Base-by-base conservation (phyloP, 2,113 vertebrate genomes). In the Oenanthe oenanthe region DNA sequence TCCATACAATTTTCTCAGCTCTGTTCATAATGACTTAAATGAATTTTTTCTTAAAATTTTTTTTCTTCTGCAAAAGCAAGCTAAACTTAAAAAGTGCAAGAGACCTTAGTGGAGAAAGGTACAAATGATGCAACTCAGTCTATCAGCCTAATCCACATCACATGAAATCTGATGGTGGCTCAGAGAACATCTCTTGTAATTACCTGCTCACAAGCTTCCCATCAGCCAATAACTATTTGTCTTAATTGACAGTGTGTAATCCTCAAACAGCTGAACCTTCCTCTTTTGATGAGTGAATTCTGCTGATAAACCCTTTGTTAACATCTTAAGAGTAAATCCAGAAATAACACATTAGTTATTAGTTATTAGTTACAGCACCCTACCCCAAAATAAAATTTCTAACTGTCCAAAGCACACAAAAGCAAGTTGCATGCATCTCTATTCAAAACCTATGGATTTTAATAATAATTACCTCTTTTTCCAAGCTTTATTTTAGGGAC, bases 181-280 rank as follows among this genome's bases (percentile, higher is more conserved):
- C 38, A 63, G 24, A 60, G 51, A 88, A 85, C 45, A 85, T 65
- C 76, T 93, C 90, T 53, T 78, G n/a, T 63, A 92, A 95, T 85
- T 88, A 83, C 63, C 77, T 80, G 47, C 29, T 90, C 67, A 48
- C 11, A 7, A 85, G 38, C 75, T 86, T 76, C 54, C 47, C 60
- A 86, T 12, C 56, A 86, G 51, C 67, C 92, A 96, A 73, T 79
- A 93, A 73, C 67, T 76, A 68, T 91, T 91, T 72, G 40, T 57
- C 48, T 68, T 63, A 93, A 95, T 38, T 87, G 77, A 75, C 86
- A 91, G 8, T 10, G 32, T 57, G 12, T n/a, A 95, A 32, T 68
- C 60, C 70, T 82, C 76, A 65, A 78, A 65, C 12, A 85, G 48
- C 25, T 75, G 83, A 87, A 87, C 5, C 22, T 67, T 85, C 56